Base-by-base conservation (phyloP, 2,797 vertebrate species). In the Eremophila alpestris region DNA sequence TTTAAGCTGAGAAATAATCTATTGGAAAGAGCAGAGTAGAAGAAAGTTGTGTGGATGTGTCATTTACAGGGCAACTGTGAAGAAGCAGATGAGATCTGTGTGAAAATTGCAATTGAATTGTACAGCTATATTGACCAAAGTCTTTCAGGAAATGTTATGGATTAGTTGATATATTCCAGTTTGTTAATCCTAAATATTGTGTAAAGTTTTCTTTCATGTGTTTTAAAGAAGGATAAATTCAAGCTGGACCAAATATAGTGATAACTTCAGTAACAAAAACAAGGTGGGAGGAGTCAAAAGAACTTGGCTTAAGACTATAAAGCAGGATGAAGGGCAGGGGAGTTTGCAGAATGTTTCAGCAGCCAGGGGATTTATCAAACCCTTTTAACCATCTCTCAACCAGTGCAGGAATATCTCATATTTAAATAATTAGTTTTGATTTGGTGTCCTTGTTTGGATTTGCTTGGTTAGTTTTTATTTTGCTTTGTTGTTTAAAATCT, bases 91-190 rank as follows among this genome's bases (percentile, higher is more conserved):
- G 38, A 76, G 19, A 48, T 62, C 34, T 48, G 24, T 36, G 26
- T 73, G 88, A 74, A 74, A 89, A 70, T 65, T 18, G 19, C 29
- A 65, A 6, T 54, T 41, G 9, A 16, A 8, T 87, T 69, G 43
- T 41, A 4, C 60, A 26, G 29, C 38, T 0, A 0, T 76, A 45
- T 41, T 65, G 60, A 34, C 34, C 1, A 0, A 76, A 76, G 11
- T 20, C 7, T 36, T 41, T 65, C 32, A 65, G 74, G 26, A 89
- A 45, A 63, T 73, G 2, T 15, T 45, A 83, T 2, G 19, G 20
- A 49, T 86, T 60, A 48, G 5, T 64, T 73, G 26, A 56, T 55
- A n/a, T 5, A 17, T 16, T 55, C 8, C 19, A 34, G 21, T 55
- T 75, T 36, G 48, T 67, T 36, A 13, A 43, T 71, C 36, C 27